A percentile compares a stretch with the other conserved stretches of the same genome.
phyloP scores from a whole-genome alignment of 2,888 invertebrate genomes.

The Drosophila differens region DNA sequence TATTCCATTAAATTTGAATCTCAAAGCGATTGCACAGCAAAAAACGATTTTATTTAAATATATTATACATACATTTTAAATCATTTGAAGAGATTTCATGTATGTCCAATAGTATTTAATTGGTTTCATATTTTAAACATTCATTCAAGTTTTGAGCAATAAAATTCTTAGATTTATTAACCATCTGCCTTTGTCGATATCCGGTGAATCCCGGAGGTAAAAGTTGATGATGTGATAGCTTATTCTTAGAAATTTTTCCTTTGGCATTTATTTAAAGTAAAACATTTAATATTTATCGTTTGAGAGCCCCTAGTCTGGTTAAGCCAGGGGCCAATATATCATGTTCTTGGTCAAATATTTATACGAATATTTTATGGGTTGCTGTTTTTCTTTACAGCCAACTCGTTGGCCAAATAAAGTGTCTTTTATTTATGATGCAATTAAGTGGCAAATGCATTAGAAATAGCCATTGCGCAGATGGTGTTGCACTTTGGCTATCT shows the following conservation, averaged over 20 bases:
- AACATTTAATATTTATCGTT: neutral
- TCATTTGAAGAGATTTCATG: neutral
- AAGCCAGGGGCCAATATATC: neutral
- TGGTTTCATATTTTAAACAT: neutral
- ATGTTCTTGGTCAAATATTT: neutral
- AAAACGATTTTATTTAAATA: neutral
- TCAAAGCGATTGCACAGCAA: neutral
- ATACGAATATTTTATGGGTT: neutral
- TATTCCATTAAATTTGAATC: neutral
- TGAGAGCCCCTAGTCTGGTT: neutral
- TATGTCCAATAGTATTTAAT: neutral
- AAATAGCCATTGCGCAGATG: constrained; percentile 41
- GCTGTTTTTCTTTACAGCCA: neutral
- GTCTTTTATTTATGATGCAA: constrained; percentile 46
- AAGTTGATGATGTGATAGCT: neutral
- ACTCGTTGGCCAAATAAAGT: constrained; percentile 32
- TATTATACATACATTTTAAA: neutral
- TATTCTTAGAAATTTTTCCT: neutral
- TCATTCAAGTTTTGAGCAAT: neutral
- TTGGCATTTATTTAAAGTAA: neutral
- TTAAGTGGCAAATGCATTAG: constrained; percentile 44
- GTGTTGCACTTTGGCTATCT: constrained; percentile 24
- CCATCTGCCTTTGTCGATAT: neutral
- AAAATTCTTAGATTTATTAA: neutral
- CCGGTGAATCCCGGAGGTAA: neutral